Percentiles rank a stretch among this genome's conserved stretches.
These are phyloP conservation scores for Sphinx pinastri DNA, from an alignment of 2,888 invertebrate genomes.

Conservation along the genomic window DNA sequence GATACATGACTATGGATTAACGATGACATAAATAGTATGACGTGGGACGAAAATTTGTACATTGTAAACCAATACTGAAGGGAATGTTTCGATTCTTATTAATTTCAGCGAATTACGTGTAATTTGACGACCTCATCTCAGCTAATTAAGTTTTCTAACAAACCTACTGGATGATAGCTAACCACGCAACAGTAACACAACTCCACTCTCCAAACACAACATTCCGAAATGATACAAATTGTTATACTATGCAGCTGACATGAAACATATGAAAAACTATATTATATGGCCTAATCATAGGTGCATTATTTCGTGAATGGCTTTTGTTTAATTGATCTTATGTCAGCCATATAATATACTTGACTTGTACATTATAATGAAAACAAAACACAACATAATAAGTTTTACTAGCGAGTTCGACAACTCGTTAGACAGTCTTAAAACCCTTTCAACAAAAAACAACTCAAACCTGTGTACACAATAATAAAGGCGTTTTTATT, in stretches of 20 bases:
- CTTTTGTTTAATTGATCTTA: background rate
- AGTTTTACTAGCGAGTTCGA: conserved; percentile 48
- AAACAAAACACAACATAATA: conserved; percentile 33
- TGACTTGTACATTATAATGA: conserved; percentile 24
- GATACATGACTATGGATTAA: background rate
- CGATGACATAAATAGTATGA: conserved; percentile 34
- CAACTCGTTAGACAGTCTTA: conserved; percentile 57
- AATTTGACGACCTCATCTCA: conserved; percentile 70
- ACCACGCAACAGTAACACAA: conserved; percentile 42
- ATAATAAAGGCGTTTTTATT: conserved; percentile 32
- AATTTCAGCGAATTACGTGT: conserved; percentile 36
- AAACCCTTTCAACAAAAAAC: conserved; percentile 44
- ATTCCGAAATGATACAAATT: conserved; percentile 16
- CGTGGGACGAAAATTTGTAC: conserved; percentile 44
- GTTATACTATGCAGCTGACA: background rate
- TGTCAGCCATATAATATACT: background rate
- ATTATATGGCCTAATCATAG: background rate
- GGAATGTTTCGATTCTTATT: conserved; percentile 66
- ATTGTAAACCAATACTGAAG: conserved; percentile 64
- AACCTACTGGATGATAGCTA: conserved; percentile 75
- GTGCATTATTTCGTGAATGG: background rate
- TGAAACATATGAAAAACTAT: background rate
- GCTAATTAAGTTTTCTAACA: conserved; percentile 72
- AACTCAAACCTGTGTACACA: conserved; percentile 38
- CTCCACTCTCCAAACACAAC: conserved; percentile 23